Percentiles rank a stretch among this genome's conserved stretches.
phyloP scores from a whole-genome alignment of 2,888 invertebrate species.

The Anthophora plumipes region DNA sequence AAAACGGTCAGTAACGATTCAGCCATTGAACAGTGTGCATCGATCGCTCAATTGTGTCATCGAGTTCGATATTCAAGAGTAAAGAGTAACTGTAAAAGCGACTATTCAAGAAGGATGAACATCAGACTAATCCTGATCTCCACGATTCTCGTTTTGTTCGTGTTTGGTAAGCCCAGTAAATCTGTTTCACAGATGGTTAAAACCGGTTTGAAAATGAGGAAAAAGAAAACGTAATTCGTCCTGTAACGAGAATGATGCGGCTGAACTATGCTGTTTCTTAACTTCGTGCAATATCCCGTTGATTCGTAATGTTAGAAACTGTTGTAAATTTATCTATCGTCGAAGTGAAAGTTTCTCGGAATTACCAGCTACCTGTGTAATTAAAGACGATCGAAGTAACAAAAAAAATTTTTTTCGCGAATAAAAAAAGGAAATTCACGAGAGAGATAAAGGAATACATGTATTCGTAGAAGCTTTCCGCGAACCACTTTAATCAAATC shows the following conservation, averaged over 20 bases:
- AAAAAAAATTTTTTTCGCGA: not conserved
- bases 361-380: not conserved
- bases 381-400: not conserved
- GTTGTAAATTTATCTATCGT: not conserved
- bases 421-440: not conserved
- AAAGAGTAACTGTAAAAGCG: not conserved
- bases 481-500: constrained; percentile 18
- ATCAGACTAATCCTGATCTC: constrained; percentile 67
- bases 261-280: not conserved
- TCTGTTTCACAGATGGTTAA: not conserved
- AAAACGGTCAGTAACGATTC: constrained; percentile 56
- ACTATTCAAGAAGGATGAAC: constrained; percentile 47
- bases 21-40: constrained; percentile 41
- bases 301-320: not conserved
- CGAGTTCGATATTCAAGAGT: not conserved
- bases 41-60: not conserved
- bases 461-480: not conserved
- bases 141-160: constrained; percentile 68
- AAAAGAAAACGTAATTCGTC: not conserved
- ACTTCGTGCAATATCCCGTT: not conserved
- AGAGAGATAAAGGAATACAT: not conserved
- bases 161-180: constrained; percentile 70
- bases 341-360: not conserved
- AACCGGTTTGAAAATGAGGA: not conserved
- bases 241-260: not conserved